phyloP scores from a whole-genome alignment of 1,140 invertebrate species.

The Magallana gigas region DNA sequence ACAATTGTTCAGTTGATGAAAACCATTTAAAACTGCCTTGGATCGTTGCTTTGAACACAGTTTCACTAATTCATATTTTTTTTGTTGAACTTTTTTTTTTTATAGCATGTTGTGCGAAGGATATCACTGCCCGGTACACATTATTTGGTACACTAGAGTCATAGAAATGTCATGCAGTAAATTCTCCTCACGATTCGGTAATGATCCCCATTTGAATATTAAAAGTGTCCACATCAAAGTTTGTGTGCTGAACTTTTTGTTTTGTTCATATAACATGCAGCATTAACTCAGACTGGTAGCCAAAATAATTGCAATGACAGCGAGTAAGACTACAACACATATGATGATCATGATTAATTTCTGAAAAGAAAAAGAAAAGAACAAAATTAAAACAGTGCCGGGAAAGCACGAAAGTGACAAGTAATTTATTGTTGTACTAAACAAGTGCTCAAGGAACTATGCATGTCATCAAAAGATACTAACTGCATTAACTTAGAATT shows the following conservation, averaged over 20 bases:
- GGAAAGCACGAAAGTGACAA: neutral
- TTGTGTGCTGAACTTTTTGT: constrained; percentile 12
- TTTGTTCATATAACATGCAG: neutral
- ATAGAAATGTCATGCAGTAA: neutral
- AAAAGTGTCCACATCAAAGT: constrained; percentile 18
- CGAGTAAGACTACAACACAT: constrained; percentile 71
- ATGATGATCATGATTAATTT: constrained; percentile 76
- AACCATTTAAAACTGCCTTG: constrained; percentile 20
- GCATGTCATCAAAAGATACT: too few relatives aligned
- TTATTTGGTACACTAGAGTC: neutral
- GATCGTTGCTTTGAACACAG: constrained; percentile 29
- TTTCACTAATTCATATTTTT: neutral
- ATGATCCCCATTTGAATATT: neutral
- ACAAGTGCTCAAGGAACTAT: neutral
- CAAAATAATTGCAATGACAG: constrained; percentile 67
- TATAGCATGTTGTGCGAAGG: neutral
- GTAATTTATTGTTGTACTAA: neutral
- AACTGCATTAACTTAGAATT: too few relatives aligned
- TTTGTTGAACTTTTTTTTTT: too few relatives aligned
- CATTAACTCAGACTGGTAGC: constrained; percentile 43
- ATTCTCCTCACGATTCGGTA: neutral
- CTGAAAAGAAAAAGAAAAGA: constrained; percentile 67
- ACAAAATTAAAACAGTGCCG: constrained; percentile 29
- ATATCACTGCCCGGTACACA: neutral
- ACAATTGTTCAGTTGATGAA: neutral